Evolutionary conservation across 2,797 vertebrate genomes (phyloP).

Genomic region (Pelobates cultripes): DNA sequence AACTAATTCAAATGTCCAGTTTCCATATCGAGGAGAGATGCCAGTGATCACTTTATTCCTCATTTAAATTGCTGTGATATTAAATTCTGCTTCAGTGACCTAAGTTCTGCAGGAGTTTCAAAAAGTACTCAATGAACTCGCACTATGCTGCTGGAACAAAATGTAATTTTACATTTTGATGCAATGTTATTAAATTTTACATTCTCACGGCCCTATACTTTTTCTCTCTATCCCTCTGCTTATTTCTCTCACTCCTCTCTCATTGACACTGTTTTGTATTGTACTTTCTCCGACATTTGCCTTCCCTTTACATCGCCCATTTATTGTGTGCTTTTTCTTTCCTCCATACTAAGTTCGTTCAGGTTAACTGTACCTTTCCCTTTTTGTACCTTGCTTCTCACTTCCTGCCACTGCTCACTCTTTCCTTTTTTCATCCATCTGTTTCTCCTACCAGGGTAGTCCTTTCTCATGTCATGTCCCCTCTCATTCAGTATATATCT

Average conservation of each 20-base stretch:
- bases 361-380: too few relatives aligned
- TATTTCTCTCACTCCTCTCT: background rate
- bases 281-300: too few relatives aligned
- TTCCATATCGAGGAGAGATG: background rate
- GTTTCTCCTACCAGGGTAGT: too few relatives aligned
- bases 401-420: too few relatives aligned
- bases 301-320: too few relatives aligned
- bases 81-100: background rate
- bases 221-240: conserved; percentile 49
- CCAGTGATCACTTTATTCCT: background rate
- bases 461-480: too few relatives aligned
- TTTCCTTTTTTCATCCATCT: too few relatives aligned
- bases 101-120: background rate
- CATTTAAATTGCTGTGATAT: background rate
- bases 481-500: too few relatives aligned
- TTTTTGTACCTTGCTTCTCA: too few relatives aligned
- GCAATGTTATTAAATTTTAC: background rate
- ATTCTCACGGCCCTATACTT: background rate
- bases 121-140: background rate
- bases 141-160: background rate
- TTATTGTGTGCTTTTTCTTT: too few relatives aligned
- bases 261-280: too few relatives aligned
- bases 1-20: background rate
- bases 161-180: background rate
- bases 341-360: too few relatives aligned